Evolutionary conservation across 2,797 vertebrate species (phyloP).

Genomic region (Semotilus atromaculatus): DNA sequence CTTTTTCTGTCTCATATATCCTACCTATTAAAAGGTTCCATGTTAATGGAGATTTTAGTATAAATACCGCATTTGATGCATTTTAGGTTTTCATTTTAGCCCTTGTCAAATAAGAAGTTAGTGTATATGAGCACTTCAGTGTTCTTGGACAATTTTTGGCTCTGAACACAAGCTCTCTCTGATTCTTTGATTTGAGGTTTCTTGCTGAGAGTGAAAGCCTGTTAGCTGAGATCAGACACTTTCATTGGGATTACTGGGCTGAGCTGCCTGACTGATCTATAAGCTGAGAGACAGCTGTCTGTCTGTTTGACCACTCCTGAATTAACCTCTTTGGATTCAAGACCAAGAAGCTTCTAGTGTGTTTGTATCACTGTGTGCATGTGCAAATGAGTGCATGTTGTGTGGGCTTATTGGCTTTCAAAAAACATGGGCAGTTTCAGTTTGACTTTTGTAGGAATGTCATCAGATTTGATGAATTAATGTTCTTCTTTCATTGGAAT

Average conservation of each 20-base stretch:
- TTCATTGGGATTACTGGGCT: conserved; percentile 60
- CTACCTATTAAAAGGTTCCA: neutral
- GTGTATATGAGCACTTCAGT: neutral
- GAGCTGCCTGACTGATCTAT: conserved; percentile 55
- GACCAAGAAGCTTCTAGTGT: conserved; percentile 8
- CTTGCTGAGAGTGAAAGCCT: conserved; percentile 27
- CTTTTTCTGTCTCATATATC: neutral
- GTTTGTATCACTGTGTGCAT: neutral
- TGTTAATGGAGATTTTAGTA: conserved; percentile 2
- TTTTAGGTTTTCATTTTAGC: neutral
- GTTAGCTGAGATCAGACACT: conserved; percentile 49
- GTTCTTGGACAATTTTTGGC: neutral
- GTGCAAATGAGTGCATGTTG: neutral
- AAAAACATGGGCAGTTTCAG: neutral
- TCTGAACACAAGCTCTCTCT: conserved; percentile 2
- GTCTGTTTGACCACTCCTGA: conserved; percentile 59
- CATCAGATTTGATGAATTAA: neutral
- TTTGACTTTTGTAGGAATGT: neutral
- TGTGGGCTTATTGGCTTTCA: neutral
- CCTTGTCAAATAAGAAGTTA: neutral
- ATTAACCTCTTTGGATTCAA: conserved; percentile 62
- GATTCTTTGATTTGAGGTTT: conserved; percentile 19
- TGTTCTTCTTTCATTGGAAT: neutral
- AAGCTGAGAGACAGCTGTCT: conserved; percentile 55
- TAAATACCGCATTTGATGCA: neutral